Evolutionary conservation across 2,113 vertebrate species (phyloP), one percentile per base, ranked within the genome.

Genomic region (Boulengeromyrus knoepffleri): DNA sequence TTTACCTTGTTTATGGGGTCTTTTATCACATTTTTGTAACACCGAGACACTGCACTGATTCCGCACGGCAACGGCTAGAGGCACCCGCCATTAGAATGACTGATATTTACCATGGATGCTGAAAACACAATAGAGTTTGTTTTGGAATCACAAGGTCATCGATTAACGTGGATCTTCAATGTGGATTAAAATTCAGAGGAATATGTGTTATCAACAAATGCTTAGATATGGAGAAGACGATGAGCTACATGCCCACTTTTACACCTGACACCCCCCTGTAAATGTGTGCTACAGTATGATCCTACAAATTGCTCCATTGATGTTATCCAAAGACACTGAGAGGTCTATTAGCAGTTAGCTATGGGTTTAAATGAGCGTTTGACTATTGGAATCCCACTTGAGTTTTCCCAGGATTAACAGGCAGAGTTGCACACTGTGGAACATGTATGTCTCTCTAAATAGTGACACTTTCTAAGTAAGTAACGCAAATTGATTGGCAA

Each of bases 51-150:
- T 17, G 77, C 13, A n/a, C 45, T 13, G 21, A 52, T 53, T 70
- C 56, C 31, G 24, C 77, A 58, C 0, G 36, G 31, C 62, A 53
- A 21, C 36, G 53, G 17, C 46, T 47, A 53, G 66, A 90, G 47
- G 19, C 13, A 77, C 31, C 21, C 42, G 2, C 19, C 6, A 9
- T 8, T 17, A 50, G 58, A 87, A 70, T 47, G 58, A 90, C 46
- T 90, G 89, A 87, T 66, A 52, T 90, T 87, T 42, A 39, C 84
- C 21, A 42, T 53, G 66, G 80, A 53, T 47, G 27, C 77, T 90
- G 80, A 85, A 90, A 19, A 90, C 53, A 56, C 91, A 47, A 4
- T 53, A 50, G 83, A 66, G 87, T 92, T 93, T 92, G 91, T 93
- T 92, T 90, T 93, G 85, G 87, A 93, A 17, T 2, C 90, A 74